Evolutionary conservation across 2,888 invertebrate genomes (phyloP).

Genomic region (Nasonia oneida): DNA sequence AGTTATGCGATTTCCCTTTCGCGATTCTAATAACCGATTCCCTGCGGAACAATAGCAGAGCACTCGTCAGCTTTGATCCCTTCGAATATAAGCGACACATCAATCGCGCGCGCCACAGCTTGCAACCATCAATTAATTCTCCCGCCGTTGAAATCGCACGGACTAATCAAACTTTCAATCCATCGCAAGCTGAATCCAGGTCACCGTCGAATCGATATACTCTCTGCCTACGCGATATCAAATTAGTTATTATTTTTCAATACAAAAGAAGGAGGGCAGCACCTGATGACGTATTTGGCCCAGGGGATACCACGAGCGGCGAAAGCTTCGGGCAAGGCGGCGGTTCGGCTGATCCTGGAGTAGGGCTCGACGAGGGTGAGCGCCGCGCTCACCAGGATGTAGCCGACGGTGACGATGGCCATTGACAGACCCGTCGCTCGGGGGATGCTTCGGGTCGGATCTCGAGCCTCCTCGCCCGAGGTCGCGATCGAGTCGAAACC

Average conservation of each 20-base stretch:
- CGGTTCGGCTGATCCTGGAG: conserved; percentile 86
- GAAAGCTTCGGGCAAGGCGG: conserved; percentile 91
- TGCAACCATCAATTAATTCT: not conserved
- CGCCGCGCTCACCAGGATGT: conserved; percentile 90
- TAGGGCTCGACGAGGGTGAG: conserved; percentile 91
- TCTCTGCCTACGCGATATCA: not conserved
- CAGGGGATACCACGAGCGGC: conserved; percentile 87
- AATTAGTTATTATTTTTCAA: no score
- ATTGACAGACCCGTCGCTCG: conserved; percentile 91
- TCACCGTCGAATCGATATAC: not conserved
- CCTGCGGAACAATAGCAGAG: not conserved
- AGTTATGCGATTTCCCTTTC: no score
- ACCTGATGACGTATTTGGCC: conserved; percentile 86
- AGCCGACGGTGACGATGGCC: conserved; percentile 89
- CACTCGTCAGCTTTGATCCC: no score
- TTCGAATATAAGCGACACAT: not conserved
- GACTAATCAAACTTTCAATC: not conserved
- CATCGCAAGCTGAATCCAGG: not conserved
- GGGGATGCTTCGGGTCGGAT: conserved; percentile 90
- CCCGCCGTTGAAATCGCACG: not conserved
- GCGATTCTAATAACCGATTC: not conserved
- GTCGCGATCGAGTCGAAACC: conserved; percentile 96
- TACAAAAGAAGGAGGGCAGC: not conserved
- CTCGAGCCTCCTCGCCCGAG: conserved; percentile 91
- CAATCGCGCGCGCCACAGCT: not conserved